Conservation (phyloP, 2,888 invertebrate species). For the Catocala nupta region DNA sequence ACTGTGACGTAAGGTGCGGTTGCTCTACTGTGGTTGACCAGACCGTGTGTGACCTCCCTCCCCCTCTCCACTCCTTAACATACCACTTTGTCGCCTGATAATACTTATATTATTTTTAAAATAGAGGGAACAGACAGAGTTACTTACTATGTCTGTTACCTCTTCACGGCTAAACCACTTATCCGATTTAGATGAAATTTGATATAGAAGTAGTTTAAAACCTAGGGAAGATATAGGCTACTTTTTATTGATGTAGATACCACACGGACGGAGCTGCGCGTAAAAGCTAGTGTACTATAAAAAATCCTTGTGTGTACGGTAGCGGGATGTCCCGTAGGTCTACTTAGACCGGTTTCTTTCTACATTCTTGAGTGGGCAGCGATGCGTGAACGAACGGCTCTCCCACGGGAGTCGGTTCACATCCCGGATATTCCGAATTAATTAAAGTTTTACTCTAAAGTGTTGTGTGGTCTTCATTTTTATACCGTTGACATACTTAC, state of each 20-base stretch:
- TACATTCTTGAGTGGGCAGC: conserved; percentile 33
- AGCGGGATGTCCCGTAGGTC: not conserved
- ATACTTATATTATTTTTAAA: not conserved
- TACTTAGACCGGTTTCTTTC: conserved; percentile 41
- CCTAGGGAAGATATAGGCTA: too few species aligned
- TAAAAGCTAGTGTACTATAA: too few species aligned
- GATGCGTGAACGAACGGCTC: conserved; percentile 57
- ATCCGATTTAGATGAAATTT: too few species aligned
- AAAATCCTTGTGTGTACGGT: not conserved
- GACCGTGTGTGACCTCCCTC: conserved; percentile 9
- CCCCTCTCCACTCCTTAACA: not conserved
- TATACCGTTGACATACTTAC: too few species aligned
- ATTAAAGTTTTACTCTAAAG: conserved; percentile 17
- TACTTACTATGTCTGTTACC: too few species aligned
- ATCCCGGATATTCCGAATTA: conserved; percentile 35
- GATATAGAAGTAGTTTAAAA: too few species aligned
- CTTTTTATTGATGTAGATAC: too few species aligned
- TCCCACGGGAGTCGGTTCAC: conserved; percentile 64
- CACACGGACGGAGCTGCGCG: too few species aligned
- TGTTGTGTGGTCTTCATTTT: conserved; percentile 7
- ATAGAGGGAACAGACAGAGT: too few species aligned
- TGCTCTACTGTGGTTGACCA: conserved; percentile 15
- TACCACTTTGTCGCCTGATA: conserved; percentile 1
- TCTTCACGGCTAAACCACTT: too few species aligned
- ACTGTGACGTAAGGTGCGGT: conserved; percentile 36